Conservation (phyloP, 1,140 invertebrate species). For the Drosophila arawakana region DNA sequence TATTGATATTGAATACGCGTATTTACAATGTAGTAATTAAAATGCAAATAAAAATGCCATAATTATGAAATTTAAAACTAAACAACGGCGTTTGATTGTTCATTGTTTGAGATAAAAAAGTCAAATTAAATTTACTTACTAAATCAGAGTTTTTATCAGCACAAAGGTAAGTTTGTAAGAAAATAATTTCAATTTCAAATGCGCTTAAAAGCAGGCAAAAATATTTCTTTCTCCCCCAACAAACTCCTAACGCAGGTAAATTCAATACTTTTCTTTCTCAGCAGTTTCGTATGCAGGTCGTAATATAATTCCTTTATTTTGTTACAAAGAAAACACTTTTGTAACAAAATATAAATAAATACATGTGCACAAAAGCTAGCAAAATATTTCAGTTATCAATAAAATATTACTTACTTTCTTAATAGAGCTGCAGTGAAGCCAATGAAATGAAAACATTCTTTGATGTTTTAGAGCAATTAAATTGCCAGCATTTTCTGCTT, state of each 20-base stretch:
- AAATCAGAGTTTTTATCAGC: background rate
- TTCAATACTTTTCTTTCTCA: too few relatives aligned
- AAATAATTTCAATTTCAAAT: too few relatives aligned
- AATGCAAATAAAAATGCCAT: constrained; percentile 79
- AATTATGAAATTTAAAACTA: constrained; percentile 72
- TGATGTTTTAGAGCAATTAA: background rate
- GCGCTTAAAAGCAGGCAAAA: too few relatives aligned
- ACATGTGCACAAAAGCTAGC: background rate
- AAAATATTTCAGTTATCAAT: too few relatives aligned
- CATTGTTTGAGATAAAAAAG: background rate
- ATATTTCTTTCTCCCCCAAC: too few relatives aligned
- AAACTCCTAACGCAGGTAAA: too few relatives aligned
- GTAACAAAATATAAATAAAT: background rate
- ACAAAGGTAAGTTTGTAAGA: background rate
- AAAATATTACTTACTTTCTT: too few relatives aligned
- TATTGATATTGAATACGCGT: constrained; percentile 79
- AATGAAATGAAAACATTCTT: background rate
- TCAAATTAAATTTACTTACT: background rate
- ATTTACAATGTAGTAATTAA: constrained; percentile 82
- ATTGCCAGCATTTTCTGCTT: background rate
- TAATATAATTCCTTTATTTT: background rate
- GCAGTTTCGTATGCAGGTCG: background rate
- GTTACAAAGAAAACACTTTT: background rate
- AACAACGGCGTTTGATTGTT: constrained; percentile 17
- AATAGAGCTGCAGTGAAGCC: too few relatives aligned